phyloP scores from a whole-genome alignment of 2,113 vertebrate genomes.

The Gadus chalcogrammus region DNA sequence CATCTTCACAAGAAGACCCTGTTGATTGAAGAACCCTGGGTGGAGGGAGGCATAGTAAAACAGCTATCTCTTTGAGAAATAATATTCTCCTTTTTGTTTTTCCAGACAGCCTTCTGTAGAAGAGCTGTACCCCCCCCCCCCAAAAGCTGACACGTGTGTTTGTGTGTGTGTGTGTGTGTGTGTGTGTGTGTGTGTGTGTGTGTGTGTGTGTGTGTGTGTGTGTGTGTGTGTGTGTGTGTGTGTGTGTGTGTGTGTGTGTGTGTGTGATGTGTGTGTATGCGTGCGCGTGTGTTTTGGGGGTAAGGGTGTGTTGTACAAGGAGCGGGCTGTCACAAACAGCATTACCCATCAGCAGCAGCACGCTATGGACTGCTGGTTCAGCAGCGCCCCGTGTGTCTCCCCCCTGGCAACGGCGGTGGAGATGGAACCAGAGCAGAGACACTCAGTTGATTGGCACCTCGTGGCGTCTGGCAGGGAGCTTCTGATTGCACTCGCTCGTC shows the following conservation, averaged over 20 bases:
- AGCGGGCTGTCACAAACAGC: conserved; percentile 61
- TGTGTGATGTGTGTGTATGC: neutral
- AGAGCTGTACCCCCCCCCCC: no score
- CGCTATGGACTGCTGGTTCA: conserved; percentile 74
- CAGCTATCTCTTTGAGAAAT: no score
- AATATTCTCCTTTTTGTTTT: no score
- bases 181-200: neutral
- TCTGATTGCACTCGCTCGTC: conserved; percentile 74
- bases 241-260: neutral
- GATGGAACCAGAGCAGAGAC: conserved; percentile 54
- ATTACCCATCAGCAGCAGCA: conserved; percentile 68
- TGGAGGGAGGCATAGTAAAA: no score
- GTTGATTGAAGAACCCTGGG: no score
- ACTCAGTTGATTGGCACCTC: conserved; percentile 75
- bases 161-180: neutral
- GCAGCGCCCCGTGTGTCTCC: conserved; percentile 37
- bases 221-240: neutral
- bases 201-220: neutral
- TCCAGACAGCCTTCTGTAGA: no score
- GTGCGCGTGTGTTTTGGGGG: conserved; percentile 5
- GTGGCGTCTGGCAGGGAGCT: conserved; percentile 67
- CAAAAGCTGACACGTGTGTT: no score
- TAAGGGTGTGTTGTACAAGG: no score
- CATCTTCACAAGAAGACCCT: no score
- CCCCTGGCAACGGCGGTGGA: conserved; percentile 41